Evolutionary conservation across 2,113 vertebrate species (phyloP).

Genomic region (Prolemur simus): DNA sequence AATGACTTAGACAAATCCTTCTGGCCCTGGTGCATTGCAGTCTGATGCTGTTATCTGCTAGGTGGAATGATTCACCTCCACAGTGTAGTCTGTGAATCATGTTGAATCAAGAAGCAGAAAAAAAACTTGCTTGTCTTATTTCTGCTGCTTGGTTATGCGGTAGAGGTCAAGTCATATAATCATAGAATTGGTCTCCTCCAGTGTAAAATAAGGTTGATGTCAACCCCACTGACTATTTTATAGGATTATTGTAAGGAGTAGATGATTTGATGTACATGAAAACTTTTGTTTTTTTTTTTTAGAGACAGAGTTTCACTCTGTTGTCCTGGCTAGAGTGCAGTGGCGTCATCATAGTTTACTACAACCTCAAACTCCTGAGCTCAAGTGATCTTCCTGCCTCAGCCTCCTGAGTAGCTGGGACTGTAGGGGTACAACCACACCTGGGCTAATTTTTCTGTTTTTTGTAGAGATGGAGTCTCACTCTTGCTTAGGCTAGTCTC

Average conservation of each 20-base stretch:
- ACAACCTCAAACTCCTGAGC: too few relatives aligned
- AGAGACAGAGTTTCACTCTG: too few relatives aligned
- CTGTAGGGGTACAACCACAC: too few relatives aligned
- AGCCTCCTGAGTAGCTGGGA: too few relatives aligned
- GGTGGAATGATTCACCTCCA: neutral
- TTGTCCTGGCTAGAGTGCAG: too few relatives aligned
- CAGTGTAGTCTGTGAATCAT: neutral
- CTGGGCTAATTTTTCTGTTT: too few relatives aligned
- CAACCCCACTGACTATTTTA: neutral
- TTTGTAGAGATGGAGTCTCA: too few relatives aligned
- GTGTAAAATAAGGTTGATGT: neutral
- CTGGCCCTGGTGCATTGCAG: neutral
- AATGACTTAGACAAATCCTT: neutral
- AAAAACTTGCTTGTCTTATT: neutral
- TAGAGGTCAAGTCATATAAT: neutral
- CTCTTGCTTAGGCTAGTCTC: too few relatives aligned
- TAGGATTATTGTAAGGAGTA: neutral
- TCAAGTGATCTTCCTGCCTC: too few relatives aligned
- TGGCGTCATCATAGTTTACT: too few relatives aligned
- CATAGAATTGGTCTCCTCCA: neutral
- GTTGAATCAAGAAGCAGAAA: neutral
- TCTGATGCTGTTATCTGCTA: neutral
- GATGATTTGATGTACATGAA: neutral
- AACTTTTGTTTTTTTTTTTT: neutral
- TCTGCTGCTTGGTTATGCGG: neutral